phyloP scores from a whole-genome alignment of 2,113 vertebrate species.

The Pseudopodoces humilis region DNA sequence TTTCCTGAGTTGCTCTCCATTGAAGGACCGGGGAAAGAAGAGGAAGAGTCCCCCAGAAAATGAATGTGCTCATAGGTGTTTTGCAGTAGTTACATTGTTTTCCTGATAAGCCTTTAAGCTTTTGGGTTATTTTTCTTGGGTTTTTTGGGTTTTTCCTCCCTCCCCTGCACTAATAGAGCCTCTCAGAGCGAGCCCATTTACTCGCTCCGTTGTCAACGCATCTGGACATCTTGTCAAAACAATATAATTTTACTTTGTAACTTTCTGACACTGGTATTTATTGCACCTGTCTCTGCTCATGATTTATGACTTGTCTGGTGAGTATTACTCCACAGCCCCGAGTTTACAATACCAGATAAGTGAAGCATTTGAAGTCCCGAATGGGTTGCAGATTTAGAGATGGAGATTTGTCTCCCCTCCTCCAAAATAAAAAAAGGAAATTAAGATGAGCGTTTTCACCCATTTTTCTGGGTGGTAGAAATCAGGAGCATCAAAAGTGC shows the following conservation, averaged over 20 bases:
- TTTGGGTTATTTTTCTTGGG: slow-evolving; percentile 47
- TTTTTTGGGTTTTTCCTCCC: neutral
- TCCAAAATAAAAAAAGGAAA: neutral
- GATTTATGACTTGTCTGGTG: slow-evolving; percentile 90
- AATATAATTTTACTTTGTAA: slow-evolving; percentile 82
- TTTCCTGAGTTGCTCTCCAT: neutral
- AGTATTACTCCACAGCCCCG: slow-evolving; percentile 80
- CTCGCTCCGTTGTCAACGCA: slow-evolving; percentile 74
- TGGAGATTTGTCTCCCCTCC: slow-evolving; percentile 50
- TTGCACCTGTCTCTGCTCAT: slow-evolving; percentile 84
- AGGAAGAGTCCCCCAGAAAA: neutral
- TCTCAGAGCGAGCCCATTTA: slow-evolving; percentile 63
- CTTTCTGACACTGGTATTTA: slow-evolving; percentile 83
- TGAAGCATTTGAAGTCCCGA: slow-evolving; percentile 77
- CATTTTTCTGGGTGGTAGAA: neutral
- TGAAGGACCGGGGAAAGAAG: neutral
- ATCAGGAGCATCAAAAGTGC: neutral
- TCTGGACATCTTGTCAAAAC: slow-evolving; percentile 89
- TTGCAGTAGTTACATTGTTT: slow-evolving; percentile 18
- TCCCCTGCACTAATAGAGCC: neutral
- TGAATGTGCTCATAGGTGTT: neutral
- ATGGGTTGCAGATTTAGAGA: slow-evolving; percentile 56
- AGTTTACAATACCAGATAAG: slow-evolving; percentile 85
- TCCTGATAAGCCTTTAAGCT: slow-evolving; percentile 57
- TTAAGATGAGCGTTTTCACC: slow-evolving; percentile 32